Evolutionary conservation across 2,888 invertebrate genomes (phyloP), one percentile per base, ranked within the genome.

Genomic region (Heliconius aoede): DNA sequence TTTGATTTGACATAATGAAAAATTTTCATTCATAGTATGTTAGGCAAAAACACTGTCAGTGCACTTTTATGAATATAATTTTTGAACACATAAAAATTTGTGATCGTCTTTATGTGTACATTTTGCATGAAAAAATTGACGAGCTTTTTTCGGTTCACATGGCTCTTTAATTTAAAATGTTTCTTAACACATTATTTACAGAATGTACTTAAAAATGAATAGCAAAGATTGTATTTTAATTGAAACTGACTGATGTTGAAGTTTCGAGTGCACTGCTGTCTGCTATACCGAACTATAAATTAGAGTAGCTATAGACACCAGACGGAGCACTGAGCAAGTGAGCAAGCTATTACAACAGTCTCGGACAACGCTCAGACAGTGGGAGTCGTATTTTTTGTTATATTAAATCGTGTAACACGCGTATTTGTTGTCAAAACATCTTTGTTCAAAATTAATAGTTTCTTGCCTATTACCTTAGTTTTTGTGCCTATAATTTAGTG

Each of bases 381-480:
- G 79, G 58, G 4, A 26, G n/a, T 71, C 26, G 64, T 36, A 36
- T 58, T 30, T 36, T 64, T 36, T 21, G 62, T 36, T 13, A n/a
- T 26, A 32, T 24, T 32, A 32, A 28, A 62, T 62, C 69, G 55
- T 51, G 30, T 32, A 61, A 26, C 32, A 75, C 62, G 32, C 64
- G 71, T 72, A 68, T 18, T 64, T 72, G 15, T 58, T 72, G 5
- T 60, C 40, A 21, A 60, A 61, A 58, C 11, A 60, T 60, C 60
- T 36, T 72, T 72, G 24, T 32, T 60, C 18, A 4, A 32, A 72
- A 58, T 71, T 68, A 24, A 13, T 8, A 15, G 58, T 5, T 3
- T 26, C 11, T 61, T 72, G 32, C 11, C 1, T 28, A 4, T 58
- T n/a, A 7, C 3, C 5, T 36, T 68, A 72, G 13, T 36, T n/a